Evolutionary conservation across 2,113 vertebrate species (phyloP).

Genomic region (Chaetops frenatus): DNA sequence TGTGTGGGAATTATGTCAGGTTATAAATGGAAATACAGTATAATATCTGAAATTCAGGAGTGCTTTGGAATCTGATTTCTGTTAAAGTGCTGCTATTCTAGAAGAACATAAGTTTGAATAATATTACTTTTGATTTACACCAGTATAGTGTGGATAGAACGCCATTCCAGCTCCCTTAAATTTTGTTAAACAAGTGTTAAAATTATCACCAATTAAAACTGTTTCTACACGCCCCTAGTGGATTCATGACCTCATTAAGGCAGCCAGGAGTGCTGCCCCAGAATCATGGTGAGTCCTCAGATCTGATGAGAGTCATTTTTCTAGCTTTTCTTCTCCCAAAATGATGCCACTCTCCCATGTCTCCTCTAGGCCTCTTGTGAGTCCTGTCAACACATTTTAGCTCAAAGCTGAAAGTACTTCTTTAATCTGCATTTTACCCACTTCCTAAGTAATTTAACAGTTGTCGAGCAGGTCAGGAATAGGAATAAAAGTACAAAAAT

Average conservation of each 20-base stretch:
- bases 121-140: neutral
- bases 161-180: neutral
- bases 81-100: constrained; percentile 5
- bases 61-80: neutral
- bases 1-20: constrained; percentile 65
- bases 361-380: constrained; percentile 1
- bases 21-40: constrained; percentile 60
- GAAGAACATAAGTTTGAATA: constrained; percentile 18
- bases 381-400: constrained; percentile 51
- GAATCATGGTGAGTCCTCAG: neutral
- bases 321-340: neutral
- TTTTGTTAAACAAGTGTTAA: neutral
- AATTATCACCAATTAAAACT: constrained; percentile 7
- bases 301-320: neutral
- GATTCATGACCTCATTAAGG: neutral
- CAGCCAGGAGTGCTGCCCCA: neutral
- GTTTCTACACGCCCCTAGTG: neutral
- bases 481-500: constrained; percentile 6
- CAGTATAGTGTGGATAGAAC: neutral
- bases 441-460: constrained; percentile 19
- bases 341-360: neutral
- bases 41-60: constrained; percentile 47
- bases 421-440: constrained; percentile 29
- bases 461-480: constrained; percentile 31
- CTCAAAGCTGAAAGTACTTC: neutral